Evolutionary conservation across 2,888 invertebrate genomes (phyloP), one percentile per base, ranked within the genome.

Genomic region (Oegoconia quadripuncta): DNA sequence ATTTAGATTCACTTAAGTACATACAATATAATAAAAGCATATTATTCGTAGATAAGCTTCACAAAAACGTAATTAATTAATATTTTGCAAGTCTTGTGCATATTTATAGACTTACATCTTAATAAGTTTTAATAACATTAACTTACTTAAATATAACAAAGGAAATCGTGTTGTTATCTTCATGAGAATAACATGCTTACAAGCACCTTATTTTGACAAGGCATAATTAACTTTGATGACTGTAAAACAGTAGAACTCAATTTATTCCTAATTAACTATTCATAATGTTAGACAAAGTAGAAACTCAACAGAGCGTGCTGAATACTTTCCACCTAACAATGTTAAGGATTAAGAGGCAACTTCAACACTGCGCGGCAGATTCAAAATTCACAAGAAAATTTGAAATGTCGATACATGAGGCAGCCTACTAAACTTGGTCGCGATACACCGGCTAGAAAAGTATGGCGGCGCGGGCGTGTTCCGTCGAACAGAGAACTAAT

Each of bases 401-500:
- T 16, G 16, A 30, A 7, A 9, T 11, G 16, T 30, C 6, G 17
- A 30, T 30, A 27, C 30, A n/a, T 9, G 8, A 8, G 8, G 17
- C 15, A 15, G 3, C 9, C 33, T 34, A 42, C 32, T 16, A 29
- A 28, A 41, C 33, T 48, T 37, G 39, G 34, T 18, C 36, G 58
- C 48, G 54, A 55, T 69, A 60, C 56, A 57, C 48, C 48, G 34
- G 48, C 50, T 62, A 49, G 44, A 58, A 67, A 75, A 74, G 74
- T 77, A 74, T 74, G 75, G 64, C 69, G 66, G 66, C 64, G 52
- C 69, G 64, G 66, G 66, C 64, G 52, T 69, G 64, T 72, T 73
- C 60, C 55, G 48, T 59, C 63, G 63, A 75, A 74, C 71, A 64
- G 60, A 64, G 66, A 74, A 80, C 80, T 80, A 82, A 83, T 84